These are phyloP conservation scores for Galeopterus variegatus DNA, from an alignment of 2,113 vertebrate species.

Conservation along the genomic window DNA sequence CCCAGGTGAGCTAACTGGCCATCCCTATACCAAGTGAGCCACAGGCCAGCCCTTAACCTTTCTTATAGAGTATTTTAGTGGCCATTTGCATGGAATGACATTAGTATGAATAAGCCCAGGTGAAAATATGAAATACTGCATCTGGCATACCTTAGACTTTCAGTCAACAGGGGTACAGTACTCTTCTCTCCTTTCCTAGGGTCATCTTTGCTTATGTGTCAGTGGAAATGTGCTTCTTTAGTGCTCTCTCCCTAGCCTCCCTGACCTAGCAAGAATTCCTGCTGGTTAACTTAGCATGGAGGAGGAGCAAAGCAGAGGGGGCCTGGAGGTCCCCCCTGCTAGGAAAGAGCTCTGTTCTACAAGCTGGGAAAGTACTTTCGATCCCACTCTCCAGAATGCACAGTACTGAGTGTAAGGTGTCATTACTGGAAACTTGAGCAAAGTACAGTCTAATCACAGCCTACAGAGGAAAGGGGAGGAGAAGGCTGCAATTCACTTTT, in stretches of 20 bases:
- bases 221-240: neutral
- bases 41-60: neutral
- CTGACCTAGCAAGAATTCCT: slow-evolving; percentile 23
- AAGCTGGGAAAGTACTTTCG: slow-evolving; percentile 59
- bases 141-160: neutral
- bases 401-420: slow-evolving; percentile 68
- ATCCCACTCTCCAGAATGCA: slow-evolving; percentile 68
- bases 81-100: neutral
- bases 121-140: neutral
- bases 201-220: neutral
- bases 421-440: slow-evolving; percentile 60
- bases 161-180: neutral
- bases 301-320: neutral
- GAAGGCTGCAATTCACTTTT: slow-evolving; percentile 66
- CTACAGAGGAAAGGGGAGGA: slow-evolving; percentile 66
- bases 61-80: neutral
- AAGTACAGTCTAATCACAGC: slow-evolving; percentile 54
- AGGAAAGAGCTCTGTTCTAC: slow-evolving; percentile 14
- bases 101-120: neutral
- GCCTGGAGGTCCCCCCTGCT: neutral
- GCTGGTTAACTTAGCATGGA: slow-evolving; percentile 45
- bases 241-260: neutral
- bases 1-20: no score
- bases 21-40: no score
- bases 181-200: neutral